Percentiles rank a stretch among this genome's conserved stretches.
Conservation (phyloP, 1,140 invertebrate species). For the Luehdorfia chinensis region DNA sequence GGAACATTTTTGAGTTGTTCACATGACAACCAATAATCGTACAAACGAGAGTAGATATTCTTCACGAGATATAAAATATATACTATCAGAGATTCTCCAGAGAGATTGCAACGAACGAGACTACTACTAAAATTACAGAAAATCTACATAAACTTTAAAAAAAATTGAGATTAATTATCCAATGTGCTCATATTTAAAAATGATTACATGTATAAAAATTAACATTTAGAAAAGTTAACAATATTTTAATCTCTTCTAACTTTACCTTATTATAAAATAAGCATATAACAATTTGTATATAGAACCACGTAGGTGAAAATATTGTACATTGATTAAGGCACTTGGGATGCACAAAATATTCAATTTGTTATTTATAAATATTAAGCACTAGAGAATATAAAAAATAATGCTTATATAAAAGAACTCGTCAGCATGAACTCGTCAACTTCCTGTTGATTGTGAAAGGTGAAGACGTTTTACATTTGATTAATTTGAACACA, state of each 20-base stretch:
- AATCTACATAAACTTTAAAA: slow-evolving; percentile 29
- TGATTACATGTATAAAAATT: slow-evolving; percentile 56
- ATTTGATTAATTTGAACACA: slow-evolving; percentile 15
- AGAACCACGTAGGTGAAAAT: slow-evolving; percentile 61
- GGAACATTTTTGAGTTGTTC: no score
- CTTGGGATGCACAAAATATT: slow-evolving; percentile 62
- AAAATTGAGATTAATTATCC: slow-evolving; percentile 42
- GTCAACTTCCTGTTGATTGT: slow-evolving; percentile 37
- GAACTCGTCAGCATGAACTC: slow-evolving; percentile 46
- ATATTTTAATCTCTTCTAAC: slow-evolving; percentile 75
- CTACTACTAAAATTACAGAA: slow-evolving; percentile 24
- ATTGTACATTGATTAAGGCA: slow-evolving; percentile 73
- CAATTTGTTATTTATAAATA: slow-evolving; percentile 64
- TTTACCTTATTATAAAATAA: slow-evolving; percentile 60
- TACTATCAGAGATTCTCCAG: slow-evolving; percentile 51
- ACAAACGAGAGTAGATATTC: no score
- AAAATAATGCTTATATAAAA: slow-evolving; percentile 45
- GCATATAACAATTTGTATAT: slow-evolving; percentile 69
- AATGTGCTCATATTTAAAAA: slow-evolving; percentile 30
- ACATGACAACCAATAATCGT: no score
- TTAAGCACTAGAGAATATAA: slow-evolving; percentile 59
- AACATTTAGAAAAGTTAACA: slow-evolving; percentile 74
- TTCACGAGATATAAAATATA: no score
- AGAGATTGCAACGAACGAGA: slow-evolving; percentile 55
- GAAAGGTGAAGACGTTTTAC: slow-evolving; percentile 40